A percentile compares a stretch with the other conserved stretches of the same genome.
Conservation (phyloP, 2,888 invertebrate genomes). For the Drosophila subquinaria region DNA sequence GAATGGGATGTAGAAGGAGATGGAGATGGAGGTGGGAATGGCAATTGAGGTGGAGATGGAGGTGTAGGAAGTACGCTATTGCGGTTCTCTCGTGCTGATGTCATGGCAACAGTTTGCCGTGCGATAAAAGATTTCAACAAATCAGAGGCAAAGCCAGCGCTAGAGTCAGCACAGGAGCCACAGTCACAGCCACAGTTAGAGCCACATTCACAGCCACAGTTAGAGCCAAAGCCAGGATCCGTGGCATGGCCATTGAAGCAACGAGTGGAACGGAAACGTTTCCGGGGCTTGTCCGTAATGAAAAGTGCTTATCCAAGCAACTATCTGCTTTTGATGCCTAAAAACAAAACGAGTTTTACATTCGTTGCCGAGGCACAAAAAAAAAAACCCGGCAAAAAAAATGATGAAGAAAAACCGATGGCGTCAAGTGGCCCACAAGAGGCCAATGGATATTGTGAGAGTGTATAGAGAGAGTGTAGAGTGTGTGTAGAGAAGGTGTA, state of each 20-base stretch:
- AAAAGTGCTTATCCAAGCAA: conserved; percentile 79
- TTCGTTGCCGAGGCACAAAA: conserved; percentile 23
- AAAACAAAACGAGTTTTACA: conserved; percentile 70
- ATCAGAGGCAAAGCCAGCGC: conserved; percentile 56
- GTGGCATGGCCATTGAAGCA: conserved; percentile 36
- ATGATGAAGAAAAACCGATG: conserved; percentile 36
- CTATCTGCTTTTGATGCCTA: conserved; percentile 68
- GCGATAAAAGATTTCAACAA: conserved; percentile 78
- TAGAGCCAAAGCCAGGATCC: conserved; percentile 22
- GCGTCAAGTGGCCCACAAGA: conserved; percentile 47
- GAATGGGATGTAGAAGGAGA: neutral
- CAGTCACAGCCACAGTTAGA: conserved; percentile 13
- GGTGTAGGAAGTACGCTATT: conserved; percentile 11
- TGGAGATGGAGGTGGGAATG: neutral
- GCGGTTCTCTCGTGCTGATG: conserved; percentile 35
- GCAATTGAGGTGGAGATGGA: neutral
- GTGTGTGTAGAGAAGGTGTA: neutral
- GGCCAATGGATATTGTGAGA: conserved; percentile 26
- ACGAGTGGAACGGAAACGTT: conserved; percentile 54
- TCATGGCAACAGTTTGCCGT: conserved; percentile 70
- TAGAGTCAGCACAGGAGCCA: conserved; percentile 5
- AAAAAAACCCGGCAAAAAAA: neutral
- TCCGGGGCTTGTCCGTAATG: conserved; percentile 61
- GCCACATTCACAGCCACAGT: conserved; percentile 2
- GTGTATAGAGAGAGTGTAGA: neutral